phyloP scores from a whole-genome alignment of 2,888 invertebrate genomes.

The Pherbina coryleti region DNA sequence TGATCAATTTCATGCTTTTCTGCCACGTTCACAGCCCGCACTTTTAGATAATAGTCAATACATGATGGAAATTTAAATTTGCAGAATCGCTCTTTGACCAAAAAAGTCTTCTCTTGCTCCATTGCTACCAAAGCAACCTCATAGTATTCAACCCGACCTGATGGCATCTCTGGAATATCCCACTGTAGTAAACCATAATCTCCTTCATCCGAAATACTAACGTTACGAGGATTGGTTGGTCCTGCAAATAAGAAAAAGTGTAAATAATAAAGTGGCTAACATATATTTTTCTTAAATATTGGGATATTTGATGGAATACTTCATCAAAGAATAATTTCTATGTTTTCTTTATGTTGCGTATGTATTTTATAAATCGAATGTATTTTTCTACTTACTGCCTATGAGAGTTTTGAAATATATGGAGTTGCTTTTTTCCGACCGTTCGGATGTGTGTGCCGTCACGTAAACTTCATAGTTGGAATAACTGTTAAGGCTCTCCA shows the following conservation, averaged over 20 bases:
- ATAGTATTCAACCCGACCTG: slow-evolving; percentile 73
- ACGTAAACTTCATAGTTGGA: slow-evolving; percentile 78
- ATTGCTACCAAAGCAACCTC: slow-evolving; percentile 65
- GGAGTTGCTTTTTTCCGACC: slow-evolving; percentile 73
- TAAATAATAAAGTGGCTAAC: not conserved
- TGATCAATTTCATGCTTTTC: slow-evolving; percentile 45
- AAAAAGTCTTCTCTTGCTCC: slow-evolving; percentile 42
- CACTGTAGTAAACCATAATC: slow-evolving; percentile 62
- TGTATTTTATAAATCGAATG: too few relatives aligned
- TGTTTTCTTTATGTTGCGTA: not conserved
- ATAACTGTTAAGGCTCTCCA: slow-evolving; percentile 71
- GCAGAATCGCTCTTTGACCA: slow-evolving; percentile 50
- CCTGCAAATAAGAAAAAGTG: slow-evolving; percentile 42
- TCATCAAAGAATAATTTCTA: too few relatives aligned
- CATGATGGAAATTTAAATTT: slow-evolving; percentile 51
- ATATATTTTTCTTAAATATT: not conserved
- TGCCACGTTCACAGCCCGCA: slow-evolving; percentile 58
- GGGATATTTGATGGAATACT: not conserved
- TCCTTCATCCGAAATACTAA: slow-evolving; percentile 43
- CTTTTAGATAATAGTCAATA: slow-evolving; percentile 49
- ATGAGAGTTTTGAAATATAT: slow-evolving; percentile 73
- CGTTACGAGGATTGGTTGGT: slow-evolving; percentile 52
- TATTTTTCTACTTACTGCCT: slow-evolving; percentile 67
- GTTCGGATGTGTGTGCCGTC: slow-evolving; percentile 78
- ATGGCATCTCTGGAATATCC: slow-evolving; percentile 70